phyloP scores from a whole-genome alignment of 2,888 invertebrate species.

The Idaea straminata region DNA sequence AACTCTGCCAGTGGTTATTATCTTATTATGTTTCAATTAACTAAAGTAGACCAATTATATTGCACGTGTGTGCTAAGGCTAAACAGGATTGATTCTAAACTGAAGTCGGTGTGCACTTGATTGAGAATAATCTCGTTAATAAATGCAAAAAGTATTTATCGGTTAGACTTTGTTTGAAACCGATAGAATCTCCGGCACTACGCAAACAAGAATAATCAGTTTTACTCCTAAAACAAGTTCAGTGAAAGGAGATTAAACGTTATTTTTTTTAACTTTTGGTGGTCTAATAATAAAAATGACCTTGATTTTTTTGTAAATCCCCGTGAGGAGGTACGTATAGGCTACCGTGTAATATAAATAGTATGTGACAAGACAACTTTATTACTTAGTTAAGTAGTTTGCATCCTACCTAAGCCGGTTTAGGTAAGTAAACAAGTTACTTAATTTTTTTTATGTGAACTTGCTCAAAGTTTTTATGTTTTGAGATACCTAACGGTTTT shows the following conservation, averaged over 20 bases:
- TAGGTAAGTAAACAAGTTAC: too few species aligned
- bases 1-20: neutral
- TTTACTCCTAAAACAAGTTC: slow-evolving; percentile 27
- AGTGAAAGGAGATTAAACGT: slow-evolving; percentile 53
- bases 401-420: neutral
- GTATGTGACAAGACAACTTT: neutral
- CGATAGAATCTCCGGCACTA: slow-evolving; percentile 10
- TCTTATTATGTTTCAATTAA: neutral
- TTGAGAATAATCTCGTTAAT: slow-evolving; percentile 49
- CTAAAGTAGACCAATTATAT: slow-evolving; percentile 16
- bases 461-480: too few species aligned
- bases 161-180: slow-evolving; percentile 30
- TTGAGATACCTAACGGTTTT: too few species aligned
- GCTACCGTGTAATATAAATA: neutral
- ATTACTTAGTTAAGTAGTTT: neutral
- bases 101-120: slow-evolving; percentile 55
- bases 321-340: neutral
- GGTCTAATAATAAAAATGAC: slow-evolving; percentile 49
- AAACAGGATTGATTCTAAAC: slow-evolving; percentile 40
- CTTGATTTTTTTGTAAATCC: slow-evolving; percentile 43
- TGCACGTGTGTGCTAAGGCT: slow-evolving; percentile 29
- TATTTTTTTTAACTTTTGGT: slow-evolving; percentile 39
- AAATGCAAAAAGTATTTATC: slow-evolving; percentile 53
- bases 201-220: slow-evolving; percentile 10
- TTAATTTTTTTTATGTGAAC: too few species aligned